phyloP scores from a whole-genome alignment of 2,113 vertebrate species.

The Gavialis gangeticus region DNA sequence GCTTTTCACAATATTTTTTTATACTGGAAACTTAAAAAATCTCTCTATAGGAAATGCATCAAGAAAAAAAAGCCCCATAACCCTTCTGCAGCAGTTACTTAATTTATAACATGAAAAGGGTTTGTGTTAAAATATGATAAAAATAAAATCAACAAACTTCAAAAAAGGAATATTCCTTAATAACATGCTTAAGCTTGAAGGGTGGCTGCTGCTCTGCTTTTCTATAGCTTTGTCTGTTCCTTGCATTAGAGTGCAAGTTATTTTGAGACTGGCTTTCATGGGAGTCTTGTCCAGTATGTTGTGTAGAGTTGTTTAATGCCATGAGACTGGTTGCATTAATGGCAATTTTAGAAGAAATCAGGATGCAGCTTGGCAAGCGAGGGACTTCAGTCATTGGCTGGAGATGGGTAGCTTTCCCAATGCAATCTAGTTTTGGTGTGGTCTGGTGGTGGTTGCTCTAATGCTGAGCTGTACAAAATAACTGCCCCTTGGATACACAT shows the following conservation, averaged over 20 bases:
- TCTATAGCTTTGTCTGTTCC: conserved; percentile 56
- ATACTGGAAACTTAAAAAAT: conserved; percentile 74
- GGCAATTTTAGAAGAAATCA: not conserved
- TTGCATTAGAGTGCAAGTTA: conserved; percentile 30
- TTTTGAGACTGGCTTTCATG: conserved; percentile 48
- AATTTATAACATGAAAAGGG: conserved; percentile 79
- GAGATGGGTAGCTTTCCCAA: not conserved
- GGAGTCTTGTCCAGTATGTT: not conserved
- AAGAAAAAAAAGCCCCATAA: conserved; percentile 38
- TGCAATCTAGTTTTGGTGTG: not conserved
- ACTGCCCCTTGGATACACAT: not conserved
- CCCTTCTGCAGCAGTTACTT: conserved; percentile 76
- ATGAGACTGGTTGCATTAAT: not conserved
- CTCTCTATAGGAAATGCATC: conserved; percentile 78
- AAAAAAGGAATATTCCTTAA: conserved; percentile 65
- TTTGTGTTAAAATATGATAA: conserved; percentile 82
- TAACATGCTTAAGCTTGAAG: conserved; percentile 38
- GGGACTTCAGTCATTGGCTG: not conserved
- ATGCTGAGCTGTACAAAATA: not conserved
- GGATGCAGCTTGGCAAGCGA: not conserved
- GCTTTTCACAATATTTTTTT: conserved; percentile 65
- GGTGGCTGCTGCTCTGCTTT: conserved; percentile 50
- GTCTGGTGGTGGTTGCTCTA: not conserved
- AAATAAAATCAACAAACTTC: conserved; percentile 75
- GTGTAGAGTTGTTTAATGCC: not conserved